Conservation (phyloP, 2,113 vertebrate species). For the Microtus richardsoni region DNA sequence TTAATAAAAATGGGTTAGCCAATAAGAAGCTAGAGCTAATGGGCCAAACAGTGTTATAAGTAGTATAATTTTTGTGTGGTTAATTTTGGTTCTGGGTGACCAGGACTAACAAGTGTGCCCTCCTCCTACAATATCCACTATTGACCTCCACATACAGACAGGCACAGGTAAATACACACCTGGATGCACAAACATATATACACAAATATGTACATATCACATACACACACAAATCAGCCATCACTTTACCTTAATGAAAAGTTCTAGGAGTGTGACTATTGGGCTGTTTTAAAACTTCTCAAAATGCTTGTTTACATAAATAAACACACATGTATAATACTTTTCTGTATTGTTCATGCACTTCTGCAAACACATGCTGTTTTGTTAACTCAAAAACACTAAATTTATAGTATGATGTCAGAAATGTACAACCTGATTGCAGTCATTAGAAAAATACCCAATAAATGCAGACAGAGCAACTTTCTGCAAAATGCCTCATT, state of each 20-base stretch:
- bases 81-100: too few relatives aligned
- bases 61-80: too few relatives aligned
- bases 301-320: too few relatives aligned
- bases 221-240: too few relatives aligned
- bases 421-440: background rate
- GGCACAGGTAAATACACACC: background rate
- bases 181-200: background rate
- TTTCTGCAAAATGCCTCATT: background rate
- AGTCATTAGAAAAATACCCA: conserved; percentile 17
- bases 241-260: too few relatives aligned
- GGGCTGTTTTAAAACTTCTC: too few relatives aligned
- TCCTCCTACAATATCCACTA: background rate
- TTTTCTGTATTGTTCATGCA: background rate
- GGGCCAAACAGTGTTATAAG: too few relatives aligned
- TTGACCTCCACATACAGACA: background rate
- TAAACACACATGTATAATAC: background rate
- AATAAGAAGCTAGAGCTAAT: too few relatives aligned
- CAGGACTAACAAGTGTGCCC: too few relatives aligned
- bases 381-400: background rate
- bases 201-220: too few relatives aligned
- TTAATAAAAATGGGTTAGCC: too few relatives aligned
- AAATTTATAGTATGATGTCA: background rate
- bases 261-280: too few relatives aligned
- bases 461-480: background rate
- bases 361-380: conserved; percentile 1